Evolutionary conservation across 2,113 vertebrate species (phyloP).

Genomic region (Vulpes lagopus): DNA sequence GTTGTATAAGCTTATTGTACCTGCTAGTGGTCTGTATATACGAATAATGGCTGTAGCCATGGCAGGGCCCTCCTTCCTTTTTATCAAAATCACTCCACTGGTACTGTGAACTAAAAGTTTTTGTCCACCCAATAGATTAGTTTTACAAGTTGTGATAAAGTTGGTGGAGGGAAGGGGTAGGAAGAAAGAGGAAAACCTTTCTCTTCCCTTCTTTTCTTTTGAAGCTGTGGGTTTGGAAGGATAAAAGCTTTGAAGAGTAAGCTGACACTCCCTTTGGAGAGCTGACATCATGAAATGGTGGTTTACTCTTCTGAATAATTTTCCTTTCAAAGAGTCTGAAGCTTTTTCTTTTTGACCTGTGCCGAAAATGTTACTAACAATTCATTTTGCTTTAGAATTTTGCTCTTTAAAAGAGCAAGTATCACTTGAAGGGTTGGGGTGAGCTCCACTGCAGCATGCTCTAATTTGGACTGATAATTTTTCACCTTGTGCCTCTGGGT

Average conservation of each 20-base stretch:
- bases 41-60: not conserved
- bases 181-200: not conserved
- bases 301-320: not conserved
- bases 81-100: not conserved
- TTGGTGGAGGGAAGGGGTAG: not conserved
- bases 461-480: not conserved
- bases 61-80: not conserved
- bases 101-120: not conserved
- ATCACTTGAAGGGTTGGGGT: not conserved
- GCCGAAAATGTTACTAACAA: not conserved
- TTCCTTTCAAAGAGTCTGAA: not conserved
- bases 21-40: not conserved
- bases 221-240: constrained; percentile 9
- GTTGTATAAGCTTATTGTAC: not conserved
- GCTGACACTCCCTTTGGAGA: not conserved
- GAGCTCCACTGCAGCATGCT: not conserved
- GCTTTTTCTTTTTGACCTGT: not conserved
- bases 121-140: not conserved
- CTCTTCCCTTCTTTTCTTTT: not conserved
- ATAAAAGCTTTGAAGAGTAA: not conserved
- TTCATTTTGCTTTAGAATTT: constrained; percentile 21
- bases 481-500: not conserved
- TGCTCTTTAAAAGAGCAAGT: not conserved
- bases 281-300: not conserved
- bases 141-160: not conserved